Evolutionary conservation across 1,140 invertebrate genomes (phyloP).

Genomic region (Pinna nobilis): DNA sequence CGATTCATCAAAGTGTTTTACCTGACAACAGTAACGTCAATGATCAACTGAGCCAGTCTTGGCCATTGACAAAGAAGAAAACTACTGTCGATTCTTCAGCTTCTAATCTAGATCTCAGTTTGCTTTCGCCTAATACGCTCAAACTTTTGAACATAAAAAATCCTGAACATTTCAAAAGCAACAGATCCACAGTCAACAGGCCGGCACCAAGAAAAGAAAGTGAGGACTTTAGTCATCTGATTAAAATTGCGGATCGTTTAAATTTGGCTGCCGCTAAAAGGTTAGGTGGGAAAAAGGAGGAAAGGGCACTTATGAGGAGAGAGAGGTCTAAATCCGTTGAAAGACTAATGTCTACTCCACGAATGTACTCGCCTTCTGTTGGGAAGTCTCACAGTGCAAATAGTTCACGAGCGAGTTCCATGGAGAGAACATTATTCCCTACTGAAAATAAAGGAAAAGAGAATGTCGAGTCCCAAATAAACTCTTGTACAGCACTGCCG

Average conservation of each 20-base stretch:
- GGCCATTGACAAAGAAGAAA: constrained; percentile 34
- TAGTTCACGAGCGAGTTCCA: constrained; percentile 10
- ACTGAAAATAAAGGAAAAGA: neutral
- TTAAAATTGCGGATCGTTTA: constrained; percentile 63
- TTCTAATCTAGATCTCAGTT: constrained; percentile 38
- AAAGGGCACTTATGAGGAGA: neutral
- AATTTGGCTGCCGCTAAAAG: constrained; percentile 66
- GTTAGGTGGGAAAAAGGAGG: constrained; percentile 25
- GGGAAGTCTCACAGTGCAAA: neutral
- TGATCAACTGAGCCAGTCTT: constrained; percentile 37
- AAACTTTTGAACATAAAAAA: constrained; percentile 61
- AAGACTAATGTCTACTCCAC: constrained; percentile 20
- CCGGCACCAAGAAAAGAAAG: constrained; percentile 8
- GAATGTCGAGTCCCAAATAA: too few species aligned
- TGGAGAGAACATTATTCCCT: constrained; percentile 9
- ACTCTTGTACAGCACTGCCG: too few species aligned
- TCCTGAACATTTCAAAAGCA: constrained; percentile 43
- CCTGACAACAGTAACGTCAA: neutral
- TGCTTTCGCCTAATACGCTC: constrained; percentile 65
- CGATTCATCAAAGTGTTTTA: neutral
- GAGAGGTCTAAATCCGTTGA: constrained; percentile 29
- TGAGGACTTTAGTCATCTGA: constrained; percentile 57
- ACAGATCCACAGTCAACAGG: neutral
- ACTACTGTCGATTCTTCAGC: constrained; percentile 9
- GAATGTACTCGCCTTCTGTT: constrained; percentile 13